Percentiles rank a stretch among this genome's conserved stretches.
These are phyloP conservation scores for Drosophila cognata DNA, from an alignment of 2,888 invertebrate species.

Conservation along the genomic window DNA sequence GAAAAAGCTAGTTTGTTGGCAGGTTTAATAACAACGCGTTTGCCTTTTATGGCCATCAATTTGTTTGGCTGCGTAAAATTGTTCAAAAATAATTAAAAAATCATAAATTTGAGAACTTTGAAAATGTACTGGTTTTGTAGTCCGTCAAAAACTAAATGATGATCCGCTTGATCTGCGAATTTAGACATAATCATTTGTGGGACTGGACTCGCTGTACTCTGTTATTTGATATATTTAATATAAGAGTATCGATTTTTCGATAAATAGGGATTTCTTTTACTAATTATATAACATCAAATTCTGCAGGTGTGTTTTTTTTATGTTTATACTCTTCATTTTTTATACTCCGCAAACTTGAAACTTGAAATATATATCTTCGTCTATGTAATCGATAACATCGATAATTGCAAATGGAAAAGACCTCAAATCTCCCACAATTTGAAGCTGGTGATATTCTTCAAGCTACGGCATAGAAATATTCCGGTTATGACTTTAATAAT, in stretches of 20 bases:
- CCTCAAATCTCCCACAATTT: not conserved
- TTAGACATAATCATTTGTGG: not conserved
- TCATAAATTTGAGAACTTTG: conserved; percentile 33
- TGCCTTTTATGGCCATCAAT: conserved; percentile 41
- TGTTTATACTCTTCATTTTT: not conserved
- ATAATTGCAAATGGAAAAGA: not conserved
- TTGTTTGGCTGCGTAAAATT: conserved; percentile 40
- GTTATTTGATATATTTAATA: not conserved
- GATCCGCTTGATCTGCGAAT: not conserved
- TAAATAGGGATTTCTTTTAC: not conserved
- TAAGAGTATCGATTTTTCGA: not conserved
- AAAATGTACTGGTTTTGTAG: conserved; percentile 28
- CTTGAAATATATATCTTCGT: not conserved
- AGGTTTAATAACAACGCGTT: conserved; percentile 24
- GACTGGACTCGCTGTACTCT: not conserved
- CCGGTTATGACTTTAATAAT: too few species aligned
- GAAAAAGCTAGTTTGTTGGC: conserved; percentile 28
- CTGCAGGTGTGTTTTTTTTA: not conserved
- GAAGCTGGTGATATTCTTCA: not conserved
- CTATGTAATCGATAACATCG: not conserved
- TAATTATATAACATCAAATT: not conserved
- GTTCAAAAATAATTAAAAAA: conserved; percentile 37
- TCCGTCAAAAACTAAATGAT: not conserved
- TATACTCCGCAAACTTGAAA: not conserved
- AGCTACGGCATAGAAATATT: not conserved